Evolutionary conservation across 2,888 invertebrate genomes (phyloP), one percentile per base, ranked within the genome.

Genomic region (Anthoptus insignis): DNA sequence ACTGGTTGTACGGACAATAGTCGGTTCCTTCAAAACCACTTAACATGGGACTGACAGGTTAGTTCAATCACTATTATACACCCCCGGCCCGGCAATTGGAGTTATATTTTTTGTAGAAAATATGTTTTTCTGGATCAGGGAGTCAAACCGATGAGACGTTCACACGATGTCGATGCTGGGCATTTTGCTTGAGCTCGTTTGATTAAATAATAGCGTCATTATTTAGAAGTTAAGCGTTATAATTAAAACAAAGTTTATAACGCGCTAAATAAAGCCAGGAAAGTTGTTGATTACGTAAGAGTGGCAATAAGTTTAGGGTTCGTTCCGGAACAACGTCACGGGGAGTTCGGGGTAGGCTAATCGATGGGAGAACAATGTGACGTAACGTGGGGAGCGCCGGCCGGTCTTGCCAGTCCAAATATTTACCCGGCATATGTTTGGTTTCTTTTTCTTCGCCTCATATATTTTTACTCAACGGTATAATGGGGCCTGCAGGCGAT

Each of bases 31-130:
- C 88, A 83, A 90, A 90, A 89, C 87, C 90, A 89, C 91, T 91
- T 92, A 93, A 93, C 93, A 89, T 92, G 93, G 93, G 92, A 82
- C 89, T 93, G 93, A 93, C 93, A 93, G 93, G 92, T 92, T 91
- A 89, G 89, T 91, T 91, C 91, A 89, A 89, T 90, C 88, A 90
- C 89, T 88, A 89, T 89, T 89, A 89, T 87, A 84, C 84, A 81
- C 85, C 91, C 83, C 80, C 82, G 76, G 87, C 90, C 91, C 76
- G 82, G 82, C 86, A 86, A 89, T 89, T 86, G 82, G 84, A 81
- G 81, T 78, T 80, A 79, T 86, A 87, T 88, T 87, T 87, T 88
- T 90, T 87, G 87, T 73, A 82, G 81, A 79, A 80, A 80, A 79
- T 81, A 77, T 84, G 81, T 87, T 87, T 84, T 84, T 85, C 76